Evolutionary conservation across 2,113 vertebrate genomes (phyloP), one percentile per base, ranked within the genome.

Genomic region (Copsychus sechellarum): DNA sequence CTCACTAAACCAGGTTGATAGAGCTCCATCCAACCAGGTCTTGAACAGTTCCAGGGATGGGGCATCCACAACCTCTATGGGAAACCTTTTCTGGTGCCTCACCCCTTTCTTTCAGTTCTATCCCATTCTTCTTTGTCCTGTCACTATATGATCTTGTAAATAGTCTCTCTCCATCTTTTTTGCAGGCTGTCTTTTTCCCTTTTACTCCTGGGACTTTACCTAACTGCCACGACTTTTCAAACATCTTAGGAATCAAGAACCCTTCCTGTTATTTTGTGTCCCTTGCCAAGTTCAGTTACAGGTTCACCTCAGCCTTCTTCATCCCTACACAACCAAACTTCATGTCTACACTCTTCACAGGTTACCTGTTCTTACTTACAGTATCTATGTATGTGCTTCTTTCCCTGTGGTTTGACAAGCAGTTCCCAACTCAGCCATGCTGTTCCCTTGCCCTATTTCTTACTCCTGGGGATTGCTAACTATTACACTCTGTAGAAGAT

Each of bases 141-240:
- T 57, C 26, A 50, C 17, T 57, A 15, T 34, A 36, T 20, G 33
- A 33, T 43, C 26, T 43, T 57, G 19, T 20, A 58, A 51, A 43
- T 8, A 65, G 15, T n/a, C 5, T 50, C 31, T 64, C 43, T 65
- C 18, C 23, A 58, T 20, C 33, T 43, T 81, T 81, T 36, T 72
- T 0, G 0, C 8, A 28, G 36, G 33, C 15, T 47, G 3, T 42
- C 11, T 23, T 51, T 66, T 43, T 9, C 10, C 2, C 11, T 65
- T 66, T 34, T 66, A 50, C 11, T n/a, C 33, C 33, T 58, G 12
- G 19, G 36, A 29, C 36, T 73, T 66, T 48, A 24, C 14, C 8
- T n/a, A 33, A 17, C 33, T 45, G 7, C 13, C 43, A 60, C 45
- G 20, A 51, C 10, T 81, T 73, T 65, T 73, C 23, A 65, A 58